These are phyloP conservation scores for Sialis lutaria DNA, from an alignment of 2,888 invertebrate genomes.

Conservation along the genomic window DNA sequence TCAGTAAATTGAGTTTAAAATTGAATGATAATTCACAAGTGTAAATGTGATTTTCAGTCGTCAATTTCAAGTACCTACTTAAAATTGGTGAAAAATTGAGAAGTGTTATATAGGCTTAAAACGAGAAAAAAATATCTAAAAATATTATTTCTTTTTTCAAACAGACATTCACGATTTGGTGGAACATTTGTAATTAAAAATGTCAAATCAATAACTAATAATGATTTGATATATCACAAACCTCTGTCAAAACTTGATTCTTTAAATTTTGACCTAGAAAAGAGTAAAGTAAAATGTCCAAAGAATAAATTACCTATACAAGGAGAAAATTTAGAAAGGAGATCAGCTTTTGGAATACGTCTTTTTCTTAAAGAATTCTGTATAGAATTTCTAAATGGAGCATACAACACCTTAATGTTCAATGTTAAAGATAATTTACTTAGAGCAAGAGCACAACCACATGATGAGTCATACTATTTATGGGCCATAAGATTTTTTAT, in stretches of 20 bases:
- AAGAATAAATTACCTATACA: constrained; percentile 61
- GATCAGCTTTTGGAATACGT: constrained; percentile 78
- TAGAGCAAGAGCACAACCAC: constrained; percentile 48
- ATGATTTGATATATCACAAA: constrained; percentile 77
- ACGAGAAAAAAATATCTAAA: too few relatives aligned
- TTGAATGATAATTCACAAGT: too few relatives aligned
- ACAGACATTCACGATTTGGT: constrained; percentile 84
- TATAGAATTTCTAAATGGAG: constrained; percentile 76
- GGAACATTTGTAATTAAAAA: constrained; percentile 86
- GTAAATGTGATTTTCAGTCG: too few relatives aligned
- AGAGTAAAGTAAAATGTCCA: constrained; percentile 49
- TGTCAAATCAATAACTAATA: constrained; percentile 79
- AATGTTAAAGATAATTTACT: constrained; percentile 64
- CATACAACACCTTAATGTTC: constrained; percentile 86
- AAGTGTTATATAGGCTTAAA: too few relatives aligned
- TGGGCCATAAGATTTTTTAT: constrained; percentile 93
- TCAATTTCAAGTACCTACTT: too few relatives aligned
- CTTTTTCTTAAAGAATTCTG: constrained; percentile 89
- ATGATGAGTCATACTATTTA: constrained; percentile 87
- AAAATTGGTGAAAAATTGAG: neutral
- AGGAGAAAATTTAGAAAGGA: constrained; percentile 43
- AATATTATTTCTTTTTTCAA: too few relatives aligned
- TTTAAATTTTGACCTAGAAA: constrained; percentile 61
- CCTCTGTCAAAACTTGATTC: constrained; percentile 60
- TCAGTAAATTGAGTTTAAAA: too few relatives aligned